phyloP scores from a whole-genome alignment of 2,888 invertebrate species.

The Cyaniris semiargus region DNA sequence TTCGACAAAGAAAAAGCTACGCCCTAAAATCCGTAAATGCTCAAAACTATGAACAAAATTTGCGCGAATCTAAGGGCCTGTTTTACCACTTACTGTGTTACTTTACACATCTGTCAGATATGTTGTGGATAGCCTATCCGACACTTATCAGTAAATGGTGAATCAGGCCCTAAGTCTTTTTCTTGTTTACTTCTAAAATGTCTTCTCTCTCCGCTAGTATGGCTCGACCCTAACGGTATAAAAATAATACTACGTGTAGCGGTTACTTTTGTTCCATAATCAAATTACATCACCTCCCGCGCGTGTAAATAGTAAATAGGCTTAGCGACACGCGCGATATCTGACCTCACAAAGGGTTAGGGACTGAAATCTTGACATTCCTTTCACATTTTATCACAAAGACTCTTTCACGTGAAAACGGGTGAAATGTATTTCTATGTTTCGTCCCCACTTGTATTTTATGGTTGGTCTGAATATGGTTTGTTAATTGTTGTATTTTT shows the following conservation, averaged over 20 bases:
- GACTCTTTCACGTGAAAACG: constrained; percentile 7
- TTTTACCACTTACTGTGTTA: no score
- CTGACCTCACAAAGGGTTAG: constrained; percentile 17
- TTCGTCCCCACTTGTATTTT: neutral
- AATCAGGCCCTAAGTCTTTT: no score
- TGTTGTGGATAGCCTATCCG: no score
- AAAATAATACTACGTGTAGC: constrained; percentile 39
- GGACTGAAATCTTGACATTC: constrained; percentile 12
- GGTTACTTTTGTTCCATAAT: constrained; percentile 27
- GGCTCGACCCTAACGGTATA: constrained; percentile 44
- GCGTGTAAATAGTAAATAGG: constrained; percentile 12
- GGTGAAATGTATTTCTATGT: neutral
- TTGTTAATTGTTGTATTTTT: neutral
- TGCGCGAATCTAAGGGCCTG: no score
- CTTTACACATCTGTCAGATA: no score
- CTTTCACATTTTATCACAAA: constrained; percentile 20
- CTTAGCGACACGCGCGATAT: constrained; percentile 14
- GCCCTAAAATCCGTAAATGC: no score
- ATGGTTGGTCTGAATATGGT: neutral
- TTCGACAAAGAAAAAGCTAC: no score
- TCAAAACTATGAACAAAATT: no score
- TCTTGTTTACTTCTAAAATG: neutral
- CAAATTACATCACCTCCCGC: constrained; percentile 9
- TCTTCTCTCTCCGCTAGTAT: neutral
- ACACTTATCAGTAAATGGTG: no score